Conservation (phyloP, 2,888 invertebrate species). For the Drosophila dives region DNA sequence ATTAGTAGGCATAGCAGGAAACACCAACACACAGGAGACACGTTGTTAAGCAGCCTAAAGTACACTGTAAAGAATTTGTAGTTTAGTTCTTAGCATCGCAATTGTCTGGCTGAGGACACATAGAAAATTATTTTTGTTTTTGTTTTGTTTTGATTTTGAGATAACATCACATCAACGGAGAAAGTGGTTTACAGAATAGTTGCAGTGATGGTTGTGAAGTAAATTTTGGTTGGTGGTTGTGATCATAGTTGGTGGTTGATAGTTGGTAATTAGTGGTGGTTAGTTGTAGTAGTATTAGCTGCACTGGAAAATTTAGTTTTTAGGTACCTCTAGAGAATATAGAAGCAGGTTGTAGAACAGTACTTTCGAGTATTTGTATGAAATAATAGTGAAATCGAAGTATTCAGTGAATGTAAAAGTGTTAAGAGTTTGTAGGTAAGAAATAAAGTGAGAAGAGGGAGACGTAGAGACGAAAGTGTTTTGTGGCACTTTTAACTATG, state of each 20-base stretch:
- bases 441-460: constrained; percentile 50
- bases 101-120: constrained; percentile 37
- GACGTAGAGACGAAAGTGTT: constrained; percentile 32
- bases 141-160: constrained; percentile 24
- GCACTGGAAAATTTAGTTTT: constrained; percentile 69
- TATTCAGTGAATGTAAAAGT: constrained; percentile 28
- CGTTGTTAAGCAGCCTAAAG: constrained; percentile 72
- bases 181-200: constrained; percentile 62
- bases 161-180: constrained; percentile 70
- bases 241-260: constrained; percentile 33
- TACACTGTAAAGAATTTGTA: constrained; percentile 72
- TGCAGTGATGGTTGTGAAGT: constrained; percentile 65
- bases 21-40: constrained; percentile 71
- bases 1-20: constrained; percentile 62
- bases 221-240: constrained; percentile 41
- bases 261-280: constrained; percentile 59
- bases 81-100: constrained; percentile 49
- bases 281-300: constrained; percentile 65
- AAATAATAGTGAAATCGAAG: constrained; percentile 46
- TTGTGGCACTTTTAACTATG: background rate
- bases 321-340: constrained; percentile 80
- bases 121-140: constrained; percentile 25
- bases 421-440: constrained; percentile 27
- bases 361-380: constrained; percentile 56
- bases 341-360: constrained; percentile 75